These are phyloP conservation scores for Smutsia gigantea DNA, from an alignment of 2,797 vertebrate genomes.

Conservation along the genomic window DNA sequence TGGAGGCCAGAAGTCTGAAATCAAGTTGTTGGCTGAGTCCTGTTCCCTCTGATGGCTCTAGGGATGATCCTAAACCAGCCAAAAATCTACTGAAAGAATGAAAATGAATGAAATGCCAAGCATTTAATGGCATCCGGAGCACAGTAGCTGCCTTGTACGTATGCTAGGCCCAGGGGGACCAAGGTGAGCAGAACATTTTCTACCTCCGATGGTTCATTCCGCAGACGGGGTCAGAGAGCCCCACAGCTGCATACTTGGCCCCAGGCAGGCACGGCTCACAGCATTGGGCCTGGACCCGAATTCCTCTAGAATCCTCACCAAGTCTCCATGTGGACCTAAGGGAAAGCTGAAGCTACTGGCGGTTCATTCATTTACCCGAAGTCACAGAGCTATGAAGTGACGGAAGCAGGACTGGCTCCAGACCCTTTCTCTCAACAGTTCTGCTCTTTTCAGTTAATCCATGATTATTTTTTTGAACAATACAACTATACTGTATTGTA, in stretches of 20 bases:
- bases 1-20: background rate
- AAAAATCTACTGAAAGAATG: too few species aligned
- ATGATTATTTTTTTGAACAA: background rate
- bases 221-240: background rate
- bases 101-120: background rate
- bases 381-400: background rate
- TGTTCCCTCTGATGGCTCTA: background rate
- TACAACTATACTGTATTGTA: background rate
- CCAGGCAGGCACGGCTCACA: background rate
- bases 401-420: background rate
- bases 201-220: too few species aligned
- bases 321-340: background rate
- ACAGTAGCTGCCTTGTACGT: background rate
- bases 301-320: background rate
- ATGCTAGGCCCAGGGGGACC: background rate
- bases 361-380: background rate
- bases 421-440: background rate
- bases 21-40: background rate
- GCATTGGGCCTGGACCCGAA: background rate
- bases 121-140: background rate
- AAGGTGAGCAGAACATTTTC: background rate
- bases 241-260: background rate
- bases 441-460: background rate
- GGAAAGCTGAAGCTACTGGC: background rate
- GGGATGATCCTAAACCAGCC: too few species aligned